These are phyloP conservation scores for Muraenolepis orangiensis DNA, from an alignment of 2,797 vertebrate genomes.

Conservation along the genomic window DNA sequence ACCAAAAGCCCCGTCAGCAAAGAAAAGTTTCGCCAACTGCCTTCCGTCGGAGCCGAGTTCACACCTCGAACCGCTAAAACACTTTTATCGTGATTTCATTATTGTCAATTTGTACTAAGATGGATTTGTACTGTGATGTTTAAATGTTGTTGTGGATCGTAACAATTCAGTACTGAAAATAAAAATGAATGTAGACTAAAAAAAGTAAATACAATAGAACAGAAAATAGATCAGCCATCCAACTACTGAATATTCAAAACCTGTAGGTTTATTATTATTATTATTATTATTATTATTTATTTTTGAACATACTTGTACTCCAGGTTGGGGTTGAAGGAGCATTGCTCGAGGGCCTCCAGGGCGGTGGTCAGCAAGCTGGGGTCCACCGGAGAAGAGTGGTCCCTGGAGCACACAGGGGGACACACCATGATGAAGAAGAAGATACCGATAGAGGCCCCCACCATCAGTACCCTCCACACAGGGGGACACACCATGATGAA, in stretches of 20 bases:
- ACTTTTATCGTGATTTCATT: not conserved
- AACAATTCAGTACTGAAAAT: too few species aligned
- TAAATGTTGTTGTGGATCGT: not conserved
- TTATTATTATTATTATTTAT: not conserved
- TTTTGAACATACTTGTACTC: conserved; percentile 85
- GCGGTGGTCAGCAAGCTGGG: conserved; percentile 77
- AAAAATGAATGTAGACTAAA: not conserved
- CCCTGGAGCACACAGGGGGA: conserved; percentile 61
- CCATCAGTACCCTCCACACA: not conserved
- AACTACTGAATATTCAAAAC: not conserved
- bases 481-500: not conserved
- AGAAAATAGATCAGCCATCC: too few species aligned
- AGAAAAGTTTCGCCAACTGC: not conserved
- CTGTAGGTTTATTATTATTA: not conserved
- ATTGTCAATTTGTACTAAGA: not conserved
- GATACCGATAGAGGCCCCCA: not conserved
- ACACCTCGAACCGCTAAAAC: not conserved
- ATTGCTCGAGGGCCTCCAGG: conserved; percentile 79
- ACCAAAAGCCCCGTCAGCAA: not conserved
- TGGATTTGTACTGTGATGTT: not conserved
- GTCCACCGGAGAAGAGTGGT: conserved; percentile 78
- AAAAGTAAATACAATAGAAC: not conserved
- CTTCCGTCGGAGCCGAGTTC: not conserved
- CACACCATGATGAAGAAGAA: not conserved
- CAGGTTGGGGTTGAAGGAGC: conserved; percentile 82